These are phyloP conservation scores for Platyrinchus mystaceus DNA, from an alignment of 2,797 vertebrate species.

Conservation along the genomic window DNA sequence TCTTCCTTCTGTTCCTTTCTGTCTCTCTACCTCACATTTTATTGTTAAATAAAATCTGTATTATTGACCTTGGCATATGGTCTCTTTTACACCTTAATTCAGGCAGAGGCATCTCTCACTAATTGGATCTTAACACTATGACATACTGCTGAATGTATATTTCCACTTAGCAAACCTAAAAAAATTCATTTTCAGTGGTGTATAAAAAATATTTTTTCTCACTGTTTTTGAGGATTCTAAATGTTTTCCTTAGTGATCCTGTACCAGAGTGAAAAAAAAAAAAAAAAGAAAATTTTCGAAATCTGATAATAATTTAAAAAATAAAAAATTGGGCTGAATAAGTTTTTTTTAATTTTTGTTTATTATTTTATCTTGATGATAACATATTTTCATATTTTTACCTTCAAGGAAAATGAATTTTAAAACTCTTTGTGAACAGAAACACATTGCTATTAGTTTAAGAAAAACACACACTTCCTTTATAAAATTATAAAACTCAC, in stretches of 20 bases:
- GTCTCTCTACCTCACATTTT: not conserved
- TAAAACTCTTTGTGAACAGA: not conserved
- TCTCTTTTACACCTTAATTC: not conserved
- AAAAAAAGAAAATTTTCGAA: not conserved
- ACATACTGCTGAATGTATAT: not conserved
- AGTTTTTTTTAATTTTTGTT: not conserved
- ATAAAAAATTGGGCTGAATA: not conserved
- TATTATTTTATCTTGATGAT: not conserved
- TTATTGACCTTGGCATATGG: not conserved
- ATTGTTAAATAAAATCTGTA: not conserved
- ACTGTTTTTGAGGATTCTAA: not conserved
- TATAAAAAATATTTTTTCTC: not conserved
- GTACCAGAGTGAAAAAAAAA: rapidly evolving
- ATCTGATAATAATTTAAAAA: not conserved
- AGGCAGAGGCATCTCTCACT: not conserved
- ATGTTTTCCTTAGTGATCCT: not conserved
- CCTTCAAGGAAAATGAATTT: not conserved
- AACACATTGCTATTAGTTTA: not conserved
- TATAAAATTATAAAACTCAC: not conserved
- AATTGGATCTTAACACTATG: not conserved
- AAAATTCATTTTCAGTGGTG: not conserved
- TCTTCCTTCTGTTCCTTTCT: not conserved
- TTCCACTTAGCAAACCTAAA: not conserved
- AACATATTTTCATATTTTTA: not conserved
- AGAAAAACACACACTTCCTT: not conserved